These are phyloP conservation scores for Choristoneura rosaceana DNA, from an alignment of 2,888 invertebrate genomes.

Conservation along the genomic window DNA sequence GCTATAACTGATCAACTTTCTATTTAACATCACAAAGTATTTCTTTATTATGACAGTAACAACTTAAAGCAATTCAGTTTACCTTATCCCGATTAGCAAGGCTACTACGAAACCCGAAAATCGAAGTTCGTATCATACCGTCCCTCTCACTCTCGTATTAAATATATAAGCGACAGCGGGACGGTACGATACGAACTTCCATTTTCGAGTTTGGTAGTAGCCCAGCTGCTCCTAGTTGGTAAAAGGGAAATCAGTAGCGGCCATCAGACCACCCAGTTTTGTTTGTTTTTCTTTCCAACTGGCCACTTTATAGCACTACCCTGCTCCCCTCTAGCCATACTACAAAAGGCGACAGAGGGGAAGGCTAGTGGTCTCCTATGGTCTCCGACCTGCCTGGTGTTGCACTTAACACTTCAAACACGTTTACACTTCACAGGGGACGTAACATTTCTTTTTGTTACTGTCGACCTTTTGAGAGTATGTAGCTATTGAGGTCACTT, in stretches of 20 bases:
- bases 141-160: too few species aligned
- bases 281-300: constrained; percentile 67
- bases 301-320: constrained; percentile 47
- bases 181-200: too few species aligned
- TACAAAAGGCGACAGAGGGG: constrained; percentile 46
- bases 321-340: constrained; percentile 34
- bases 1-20: too few species aligned
- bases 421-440: constrained; percentile 52
- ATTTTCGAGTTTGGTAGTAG: too few species aligned
- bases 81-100: constrained; percentile 33
- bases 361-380: constrained; percentile 50
- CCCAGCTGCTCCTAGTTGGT: constrained; percentile 44
- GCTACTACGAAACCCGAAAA: too few species aligned
- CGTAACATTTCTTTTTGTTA: constrained; percentile 50
- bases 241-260: constrained; percentile 57
- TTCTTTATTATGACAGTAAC: constrained; percentile 5
- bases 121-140: too few species aligned
- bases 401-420: constrained; percentile 60
- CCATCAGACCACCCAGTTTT: constrained; percentile 65
- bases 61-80: constrained; percentile 2
- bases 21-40: too few species aligned
- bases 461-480: constrained; percentile 20
- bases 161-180: too few species aligned
- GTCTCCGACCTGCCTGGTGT: constrained; percentile 52
- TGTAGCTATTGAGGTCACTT: constrained; percentile 27